These are phyloP conservation scores for Tupiocoris notatus DNA, from an alignment of 2,888 invertebrate species.

Conservation along the genomic window DNA sequence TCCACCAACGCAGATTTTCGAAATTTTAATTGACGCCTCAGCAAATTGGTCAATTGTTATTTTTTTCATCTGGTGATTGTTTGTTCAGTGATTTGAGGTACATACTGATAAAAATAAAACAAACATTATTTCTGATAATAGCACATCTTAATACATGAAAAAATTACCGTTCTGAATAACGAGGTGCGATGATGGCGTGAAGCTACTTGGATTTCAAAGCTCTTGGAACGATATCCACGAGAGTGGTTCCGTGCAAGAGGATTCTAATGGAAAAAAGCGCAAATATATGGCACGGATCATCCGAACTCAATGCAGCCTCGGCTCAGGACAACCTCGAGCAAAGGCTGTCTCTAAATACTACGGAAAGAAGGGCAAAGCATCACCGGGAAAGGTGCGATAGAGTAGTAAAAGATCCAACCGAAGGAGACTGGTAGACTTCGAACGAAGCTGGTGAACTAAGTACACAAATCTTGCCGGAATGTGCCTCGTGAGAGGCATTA, in stretches of 20 bases:
- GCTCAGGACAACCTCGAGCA: no score
- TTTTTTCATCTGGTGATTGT: no score
- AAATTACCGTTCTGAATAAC: no score
- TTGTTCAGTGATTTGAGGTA: no score
- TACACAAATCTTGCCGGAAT: constrained; percentile 20
- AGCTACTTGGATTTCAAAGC: not conserved
- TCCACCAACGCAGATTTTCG: no score
- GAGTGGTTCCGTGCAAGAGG: constrained; percentile 4
- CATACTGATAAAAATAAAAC: no score
- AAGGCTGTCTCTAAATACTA: constrained; percentile 16
- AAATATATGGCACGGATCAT: not conserved
- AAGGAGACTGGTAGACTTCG: not conserved
- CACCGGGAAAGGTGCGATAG: not conserved
- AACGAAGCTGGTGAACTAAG: not conserved
- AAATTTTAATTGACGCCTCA: no score
- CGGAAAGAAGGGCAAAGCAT: not conserved
- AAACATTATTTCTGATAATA: no score
- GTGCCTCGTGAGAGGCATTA: constrained; percentile 24
- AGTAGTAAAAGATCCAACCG: not conserved
- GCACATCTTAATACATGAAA: no score
- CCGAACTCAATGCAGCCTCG: not conserved
- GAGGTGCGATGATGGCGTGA: no score
- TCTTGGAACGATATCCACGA: not conserved
- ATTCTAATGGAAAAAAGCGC: constrained; percentile 11
- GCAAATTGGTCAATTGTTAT: no score